Evolutionary conservation across 2,888 invertebrate species (phyloP).

Genomic region (Agrotis clavis): DNA sequence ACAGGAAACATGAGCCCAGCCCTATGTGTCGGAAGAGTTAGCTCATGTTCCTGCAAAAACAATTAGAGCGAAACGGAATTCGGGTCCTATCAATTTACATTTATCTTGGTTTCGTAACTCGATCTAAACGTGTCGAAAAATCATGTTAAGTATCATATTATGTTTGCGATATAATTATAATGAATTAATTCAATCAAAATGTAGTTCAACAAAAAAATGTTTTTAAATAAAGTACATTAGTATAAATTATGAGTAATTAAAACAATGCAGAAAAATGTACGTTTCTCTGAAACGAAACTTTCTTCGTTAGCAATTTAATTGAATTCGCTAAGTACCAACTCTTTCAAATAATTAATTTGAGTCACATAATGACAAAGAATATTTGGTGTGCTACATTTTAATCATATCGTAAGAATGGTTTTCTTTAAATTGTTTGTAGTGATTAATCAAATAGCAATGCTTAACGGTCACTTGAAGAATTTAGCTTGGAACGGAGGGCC

Average conservation of each 20-base stretch:
- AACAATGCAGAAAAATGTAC: slow-evolving; percentile 27
- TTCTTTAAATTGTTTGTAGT: slow-evolving; percentile 39
- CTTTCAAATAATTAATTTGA: slow-evolving; percentile 22
- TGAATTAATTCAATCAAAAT: slow-evolving; percentile 6
- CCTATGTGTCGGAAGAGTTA: slow-evolving; percentile 93
- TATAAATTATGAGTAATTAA: slow-evolving; percentile 35
- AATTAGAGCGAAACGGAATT: slow-evolving; percentile 90
- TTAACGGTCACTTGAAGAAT: slow-evolving; percentile 74
- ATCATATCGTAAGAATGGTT: slow-evolving; percentile 49
- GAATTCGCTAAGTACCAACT: slow-evolving; percentile 12
- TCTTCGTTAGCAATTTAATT: slow-evolving; percentile 51
- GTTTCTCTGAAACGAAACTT: slow-evolving; percentile 54
- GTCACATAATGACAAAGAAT: slow-evolving; percentile 19
- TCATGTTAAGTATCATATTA: slow-evolving; percentile 18
- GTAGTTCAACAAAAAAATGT: neutral
- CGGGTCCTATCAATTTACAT: slow-evolving; percentile 75
- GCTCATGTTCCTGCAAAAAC: slow-evolving; percentile 92
- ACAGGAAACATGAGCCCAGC: slow-evolving; percentile 93
- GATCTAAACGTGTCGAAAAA: slow-evolving; percentile 35
- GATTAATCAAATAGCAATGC: slow-evolving; percentile 45
- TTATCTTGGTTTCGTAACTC: slow-evolving; percentile 53
- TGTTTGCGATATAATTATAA: slow-evolving; percentile 35
- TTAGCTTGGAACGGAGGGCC: slow-evolving; percentile 86
- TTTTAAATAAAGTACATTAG: neutral
- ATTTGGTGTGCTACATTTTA: slow-evolving; percentile 19